Conservation (phyloP, 1,140 invertebrate species). For the Heliconius melpomene region DNA sequence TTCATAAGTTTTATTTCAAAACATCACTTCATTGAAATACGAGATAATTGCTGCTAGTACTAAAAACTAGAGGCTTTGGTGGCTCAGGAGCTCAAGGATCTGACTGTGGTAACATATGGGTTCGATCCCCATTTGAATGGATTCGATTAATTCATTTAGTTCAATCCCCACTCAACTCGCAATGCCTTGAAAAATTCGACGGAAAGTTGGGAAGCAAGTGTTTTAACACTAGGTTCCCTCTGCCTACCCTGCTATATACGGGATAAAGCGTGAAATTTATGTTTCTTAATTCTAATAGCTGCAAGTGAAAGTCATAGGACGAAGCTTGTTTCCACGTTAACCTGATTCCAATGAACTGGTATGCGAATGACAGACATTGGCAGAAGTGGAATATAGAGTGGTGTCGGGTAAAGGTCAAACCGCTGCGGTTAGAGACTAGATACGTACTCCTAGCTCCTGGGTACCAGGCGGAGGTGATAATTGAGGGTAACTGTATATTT, state of each 20-base stretch:
- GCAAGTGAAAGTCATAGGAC: neutral
- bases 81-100: no score
- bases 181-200: no score
- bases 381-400: conserved; percentile 16
- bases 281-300: neutral
- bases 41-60: conserved; percentile 4
- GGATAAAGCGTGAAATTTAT: no score
- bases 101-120: no score
- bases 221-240: no score
- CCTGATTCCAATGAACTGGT: conserved; percentile 26
- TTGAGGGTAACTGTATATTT: conserved; percentile 32
- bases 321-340: conserved; percentile 10
- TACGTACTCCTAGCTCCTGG: conserved; percentile 11
- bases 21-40: neutral
- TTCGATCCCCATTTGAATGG: no score
- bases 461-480: conserved; percentile 21
- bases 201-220: no score
- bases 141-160: no score
- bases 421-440: conserved; percentile 28
- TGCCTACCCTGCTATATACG: no score
- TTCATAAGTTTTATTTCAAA: conserved; percentile 8
- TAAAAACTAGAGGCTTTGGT: neutral
- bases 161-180: no score
- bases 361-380: conserved; percentile 28
- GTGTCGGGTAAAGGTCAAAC: conserved; percentile 38